Percentiles rank a stretch among this genome's conserved stretches.
These are phyloP conservation scores for Cerastoderma edule DNA, from an alignment of 2,888 invertebrate genomes.

Conservation along the genomic window DNA sequence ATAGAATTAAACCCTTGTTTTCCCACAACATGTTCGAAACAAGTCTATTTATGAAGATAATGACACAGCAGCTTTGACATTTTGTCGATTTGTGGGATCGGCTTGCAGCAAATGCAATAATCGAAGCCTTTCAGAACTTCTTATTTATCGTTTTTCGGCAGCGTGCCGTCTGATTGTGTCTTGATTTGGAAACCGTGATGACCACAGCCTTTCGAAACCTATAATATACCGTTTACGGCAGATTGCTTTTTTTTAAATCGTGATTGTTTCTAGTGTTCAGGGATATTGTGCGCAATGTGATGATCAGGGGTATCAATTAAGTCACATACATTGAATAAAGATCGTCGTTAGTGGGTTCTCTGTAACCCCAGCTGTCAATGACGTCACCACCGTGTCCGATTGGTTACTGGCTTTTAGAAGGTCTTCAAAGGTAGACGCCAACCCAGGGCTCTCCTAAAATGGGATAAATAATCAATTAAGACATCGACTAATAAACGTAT, in stretches of 20 bases:
- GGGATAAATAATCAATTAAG: neutral
- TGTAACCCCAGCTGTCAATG: neutral
- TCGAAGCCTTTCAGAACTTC: neutral
- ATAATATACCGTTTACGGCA: conserved; percentile 9
- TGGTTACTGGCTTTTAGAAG: conserved; percentile 3
- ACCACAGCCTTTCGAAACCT: no score
- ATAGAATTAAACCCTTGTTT: neutral
- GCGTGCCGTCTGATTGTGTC: no score
- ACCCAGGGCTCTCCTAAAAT: neutral
- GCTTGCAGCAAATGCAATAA: neutral
- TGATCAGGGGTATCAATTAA: no score
- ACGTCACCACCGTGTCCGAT: neutral
- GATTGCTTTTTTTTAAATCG: no score
- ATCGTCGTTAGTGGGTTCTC: neutral
- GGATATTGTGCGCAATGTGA: no score
- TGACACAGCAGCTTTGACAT: neutral
- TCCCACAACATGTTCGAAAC: neutral
- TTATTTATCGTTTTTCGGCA: no score
- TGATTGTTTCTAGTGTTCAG: no score
- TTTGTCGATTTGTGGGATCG: neutral
- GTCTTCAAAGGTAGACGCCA: neutral
- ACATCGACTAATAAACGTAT: neutral
- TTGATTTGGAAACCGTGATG: no score
- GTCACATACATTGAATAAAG: no score
- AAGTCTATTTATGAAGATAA: neutral